Percentiles rank a stretch among this genome's conserved stretches.
Conservation (phyloP, 1,140 invertebrate species). For the Ylistrum balloti region DNA sequence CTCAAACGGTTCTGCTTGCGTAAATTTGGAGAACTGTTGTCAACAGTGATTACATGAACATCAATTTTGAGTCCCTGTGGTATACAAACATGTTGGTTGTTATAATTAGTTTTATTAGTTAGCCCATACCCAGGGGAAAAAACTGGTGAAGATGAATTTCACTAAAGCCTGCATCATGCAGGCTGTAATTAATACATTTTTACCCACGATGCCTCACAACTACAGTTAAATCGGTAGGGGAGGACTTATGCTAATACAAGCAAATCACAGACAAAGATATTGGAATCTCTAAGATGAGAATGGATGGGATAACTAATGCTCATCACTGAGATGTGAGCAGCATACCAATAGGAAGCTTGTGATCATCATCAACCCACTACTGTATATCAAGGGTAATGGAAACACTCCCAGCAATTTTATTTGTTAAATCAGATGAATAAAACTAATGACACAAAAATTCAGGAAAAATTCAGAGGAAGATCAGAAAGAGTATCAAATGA, state of each 20-base stretch:
- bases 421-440: neutral
- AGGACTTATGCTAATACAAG: constrained; percentile 17
- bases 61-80: constrained; percentile 4
- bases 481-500: neutral
- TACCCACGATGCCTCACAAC: constrained; percentile 17
- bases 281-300: neutral
- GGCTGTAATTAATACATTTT: constrained; percentile 14
- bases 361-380: no score
- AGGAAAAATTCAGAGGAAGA: no score
- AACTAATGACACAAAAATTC: neutral
- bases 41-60: constrained; percentile 27
- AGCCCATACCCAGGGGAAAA: neutral
- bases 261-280: constrained; percentile 1
- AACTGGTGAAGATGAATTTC: neutral
- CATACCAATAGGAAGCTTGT: neutral
- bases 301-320: neutral
- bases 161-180: neutral
- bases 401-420: neutral
- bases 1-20: neutral
- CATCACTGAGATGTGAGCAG: neutral
- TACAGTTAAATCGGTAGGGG: neutral
- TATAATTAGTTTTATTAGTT: constrained; percentile 36
- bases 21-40: neutral
- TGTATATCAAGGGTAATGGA: no score
- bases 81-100: constrained; percentile 31